These are phyloP conservation scores for Pristis pectinata DNA, from an alignment of 2,797 vertebrate genomes.

Conservation along the genomic window DNA sequence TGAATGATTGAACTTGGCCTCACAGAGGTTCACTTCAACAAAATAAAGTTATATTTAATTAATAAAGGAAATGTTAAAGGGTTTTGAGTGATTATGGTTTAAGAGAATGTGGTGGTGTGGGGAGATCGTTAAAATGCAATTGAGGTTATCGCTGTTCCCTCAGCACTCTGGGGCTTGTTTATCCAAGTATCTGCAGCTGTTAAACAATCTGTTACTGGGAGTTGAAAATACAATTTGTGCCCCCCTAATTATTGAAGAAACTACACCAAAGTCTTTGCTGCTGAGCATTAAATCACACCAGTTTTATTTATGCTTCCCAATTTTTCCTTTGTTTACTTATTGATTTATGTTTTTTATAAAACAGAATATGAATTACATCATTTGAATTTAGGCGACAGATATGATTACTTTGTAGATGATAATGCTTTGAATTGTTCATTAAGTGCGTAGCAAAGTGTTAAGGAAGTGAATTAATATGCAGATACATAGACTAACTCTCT, in stretches of 20 bases:
- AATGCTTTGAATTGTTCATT: constrained; percentile 8
- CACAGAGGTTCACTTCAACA: constrained; percentile 21
- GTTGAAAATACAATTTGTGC: constrained; percentile 9
- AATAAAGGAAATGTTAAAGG: constrained; percentile 34
- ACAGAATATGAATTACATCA: not conserved
- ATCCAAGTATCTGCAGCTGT: constrained; percentile 36
- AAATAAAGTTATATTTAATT: constrained; percentile 33
- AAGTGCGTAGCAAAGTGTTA: not conserved
- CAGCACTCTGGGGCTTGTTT: constrained; percentile 26
- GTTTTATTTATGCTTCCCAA: constrained; percentile 12
- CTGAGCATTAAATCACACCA: constrained; percentile 3
- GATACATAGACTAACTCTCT: too few species aligned
- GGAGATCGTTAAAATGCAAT: constrained; percentile 33
- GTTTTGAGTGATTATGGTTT: constrained; percentile 30
- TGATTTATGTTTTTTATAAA: not conserved
- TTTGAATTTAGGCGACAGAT: not conserved
- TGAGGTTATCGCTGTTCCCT: constrained; percentile 31
- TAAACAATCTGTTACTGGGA: constrained; percentile 37
- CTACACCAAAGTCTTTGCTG: not conserved
- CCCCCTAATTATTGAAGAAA: not conserved
- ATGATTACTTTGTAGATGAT: not conserved
- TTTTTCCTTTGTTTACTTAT: constrained; percentile 8
- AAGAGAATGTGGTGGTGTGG: not conserved
- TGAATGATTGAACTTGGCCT: constrained; percentile 15
- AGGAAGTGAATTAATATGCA: too few species aligned